Base-by-base conservation (phyloP, 2,888 invertebrate species). In the Pimpla rufipes region DNA sequence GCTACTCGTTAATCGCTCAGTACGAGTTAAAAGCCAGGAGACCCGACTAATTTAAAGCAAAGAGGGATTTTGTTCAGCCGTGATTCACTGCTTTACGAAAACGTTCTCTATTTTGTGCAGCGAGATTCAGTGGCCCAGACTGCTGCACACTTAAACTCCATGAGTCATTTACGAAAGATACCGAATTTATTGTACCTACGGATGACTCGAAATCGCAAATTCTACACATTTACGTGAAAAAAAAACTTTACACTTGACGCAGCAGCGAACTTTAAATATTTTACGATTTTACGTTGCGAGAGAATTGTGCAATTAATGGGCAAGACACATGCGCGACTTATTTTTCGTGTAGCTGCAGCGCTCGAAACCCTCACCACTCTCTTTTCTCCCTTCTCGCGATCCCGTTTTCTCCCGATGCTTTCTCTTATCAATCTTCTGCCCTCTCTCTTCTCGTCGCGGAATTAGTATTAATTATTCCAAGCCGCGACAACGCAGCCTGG, bases 91-190 rank as follows among this genome's bases (percentile, higher is more conserved):
- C n/a, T 23, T 11, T 21, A n/a, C 13, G n/a, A 52, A 68, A 23
- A 7, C 13, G 21, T 21, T 21, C 8, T 11, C 21, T 4, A 64
- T 64, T 40, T 78, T 70, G 42, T 40, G n/a, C 37, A 64, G 62
- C 57, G 66, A 68, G 73, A 74, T 47, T 21, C 11, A 68, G 8
- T 35, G 16, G 10, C n/a, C 11, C 67, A 50, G 50, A 37, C 67
- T 29, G 50, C 21, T n/a, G 21, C 21, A 40, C 42, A 40, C 59
- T 23, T 59, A 59, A 73, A 59, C 50, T 52, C 40, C 40, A 73
- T 81, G 81, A 81, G 55, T 81, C 76, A 81, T 67, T 21, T 18
- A 16, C 35, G 45, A 70, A 0, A 55, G 66, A 66, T 68, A 79
- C 50, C 37, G 50, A 40, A 79, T 67, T 45, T 13, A n/a, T 67